Percentiles rank a stretch among this genome's conserved stretches.
phyloP scores from a whole-genome alignment of 2,888 invertebrate genomes.

The Drosophila anomalata region DNA sequence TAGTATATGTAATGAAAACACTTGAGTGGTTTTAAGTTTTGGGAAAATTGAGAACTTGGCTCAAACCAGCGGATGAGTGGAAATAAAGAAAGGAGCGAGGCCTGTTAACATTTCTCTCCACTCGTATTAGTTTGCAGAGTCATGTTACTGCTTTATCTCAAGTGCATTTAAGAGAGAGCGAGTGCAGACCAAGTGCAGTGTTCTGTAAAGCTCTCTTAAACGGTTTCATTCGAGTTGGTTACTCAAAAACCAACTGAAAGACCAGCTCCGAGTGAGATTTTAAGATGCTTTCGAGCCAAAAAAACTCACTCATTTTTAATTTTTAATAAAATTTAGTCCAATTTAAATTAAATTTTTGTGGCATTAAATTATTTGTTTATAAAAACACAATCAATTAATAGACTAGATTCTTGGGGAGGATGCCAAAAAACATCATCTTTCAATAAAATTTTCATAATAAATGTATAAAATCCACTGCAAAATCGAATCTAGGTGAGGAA shows the following conservation, averaged over 20 bases:
- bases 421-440: too few species aligned
- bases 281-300: not conserved
- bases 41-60: not conserved
- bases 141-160: conserved; percentile 1
- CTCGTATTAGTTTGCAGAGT: conserved; percentile 1
- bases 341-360: not conserved
- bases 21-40: not conserved
- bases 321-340: too few species aligned
- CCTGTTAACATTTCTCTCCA: conserved; percentile 9
- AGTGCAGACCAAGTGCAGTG: not conserved
- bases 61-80: not conserved
- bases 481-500: conserved; percentile 1
- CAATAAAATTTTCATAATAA: conserved; percentile 60
- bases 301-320: too few species aligned
- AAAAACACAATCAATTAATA: not conserved
- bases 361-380: not conserved
- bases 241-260: not conserved
- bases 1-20: conserved; percentile 31
- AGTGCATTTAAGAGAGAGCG: conserved; percentile 36
- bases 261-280: not conserved
- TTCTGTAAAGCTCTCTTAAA: not conserved
- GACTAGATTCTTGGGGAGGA: not conserved
- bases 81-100: not conserved
- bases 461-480: conserved; percentile 48
- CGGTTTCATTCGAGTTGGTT: not conserved